Percentiles rank a stretch among this genome's conserved stretches.
These are phyloP conservation scores for Brienomyrus brachyistius DNA, from an alignment of 2,113 vertebrate species.

Conservation along the genomic window DNA sequence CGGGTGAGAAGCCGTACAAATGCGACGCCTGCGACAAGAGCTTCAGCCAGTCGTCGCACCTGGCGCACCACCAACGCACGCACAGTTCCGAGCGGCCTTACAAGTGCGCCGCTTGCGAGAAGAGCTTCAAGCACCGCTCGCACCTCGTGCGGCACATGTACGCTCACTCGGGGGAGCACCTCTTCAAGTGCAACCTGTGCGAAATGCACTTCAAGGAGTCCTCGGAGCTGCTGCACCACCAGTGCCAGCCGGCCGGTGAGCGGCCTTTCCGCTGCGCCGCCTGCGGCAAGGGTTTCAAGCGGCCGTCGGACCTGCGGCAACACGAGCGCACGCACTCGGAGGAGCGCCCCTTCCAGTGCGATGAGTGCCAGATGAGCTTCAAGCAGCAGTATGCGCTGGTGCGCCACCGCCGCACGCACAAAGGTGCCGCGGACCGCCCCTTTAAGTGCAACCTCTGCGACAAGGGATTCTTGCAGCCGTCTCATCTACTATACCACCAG, in stretches of 20 bases:
- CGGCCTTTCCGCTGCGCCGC: conserved; percentile 87
- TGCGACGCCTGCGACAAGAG: conserved; percentile 93
- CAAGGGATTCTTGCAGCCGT: conserved; percentile 92
- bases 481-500: conserved; percentile 92
- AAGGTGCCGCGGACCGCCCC: conserved; percentile 63
- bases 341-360: conserved; percentile 95
- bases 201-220: conserved; percentile 97
- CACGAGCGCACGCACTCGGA: conserved; percentile 92
- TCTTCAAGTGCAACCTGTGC: conserved; percentile 92
- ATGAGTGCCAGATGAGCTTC: conserved; percentile 98
- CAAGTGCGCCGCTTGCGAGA: conserved; percentile 92
- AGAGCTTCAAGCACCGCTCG: conserved; percentile 97
- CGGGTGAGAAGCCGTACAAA: conserved; percentile 92
- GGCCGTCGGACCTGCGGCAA: conserved; percentile 88
- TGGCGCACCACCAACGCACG: conserved; percentile 92
- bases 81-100: conserved; percentile 94
- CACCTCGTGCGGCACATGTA: conserved; percentile 98
- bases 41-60: conserved; percentile 94
- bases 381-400: conserved; percentile 91
- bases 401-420: conserved; percentile 88
- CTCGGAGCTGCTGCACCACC: conserved; percentile 87
- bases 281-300: conserved; percentile 91
- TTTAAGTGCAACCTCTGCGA: conserved; percentile 94
- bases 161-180: conserved; percentile 85
- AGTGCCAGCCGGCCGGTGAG: conserved; percentile 86